Conservation (phyloP, 35 echinoderm and acorn worm genomes). For the Anneissia japonica region DNA sequence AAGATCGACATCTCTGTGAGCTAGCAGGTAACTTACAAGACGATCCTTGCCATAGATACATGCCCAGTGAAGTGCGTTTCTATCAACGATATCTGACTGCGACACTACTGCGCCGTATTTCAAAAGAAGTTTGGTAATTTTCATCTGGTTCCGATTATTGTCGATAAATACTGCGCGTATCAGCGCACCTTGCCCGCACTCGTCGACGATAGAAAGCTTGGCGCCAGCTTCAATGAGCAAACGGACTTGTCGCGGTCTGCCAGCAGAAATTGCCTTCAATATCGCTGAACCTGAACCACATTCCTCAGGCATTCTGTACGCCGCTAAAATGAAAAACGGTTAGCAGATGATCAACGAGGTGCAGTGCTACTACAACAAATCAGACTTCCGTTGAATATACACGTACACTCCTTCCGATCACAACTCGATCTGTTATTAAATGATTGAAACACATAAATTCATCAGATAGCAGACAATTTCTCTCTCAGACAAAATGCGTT, state of each 20-base stretch:
- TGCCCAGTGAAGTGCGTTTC: conserved; percentile 62
- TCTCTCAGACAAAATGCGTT: not conserved
- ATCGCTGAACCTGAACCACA: not conserved
- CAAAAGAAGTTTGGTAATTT: conserved; percentile 48
- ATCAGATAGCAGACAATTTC: too few species aligned
- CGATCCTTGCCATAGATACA: conserved; percentile 55
- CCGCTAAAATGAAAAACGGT: too few species aligned
- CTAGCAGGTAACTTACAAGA: conserved; percentile 24
- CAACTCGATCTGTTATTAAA: too few species aligned
- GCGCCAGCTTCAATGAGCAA: conserved; percentile 58
- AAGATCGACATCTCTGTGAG: conserved; percentile 43
- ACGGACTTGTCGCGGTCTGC: conserved; percentile 62
- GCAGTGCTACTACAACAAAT: too few species aligned
- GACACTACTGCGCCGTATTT: conserved; percentile 37
- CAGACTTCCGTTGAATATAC: too few species aligned
- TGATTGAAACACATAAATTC: too few species aligned
- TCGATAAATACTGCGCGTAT: conserved; percentile 73
- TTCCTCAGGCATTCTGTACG: conserved; percentile 4
- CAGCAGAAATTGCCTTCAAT: conserved; percentile 50
- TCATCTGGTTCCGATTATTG: conserved; percentile 42
- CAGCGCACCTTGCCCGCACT: conserved; percentile 57
- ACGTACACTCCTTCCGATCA: too few species aligned
- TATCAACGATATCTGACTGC: conserved; percentile 29
- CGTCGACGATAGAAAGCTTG: conserved; percentile 37
- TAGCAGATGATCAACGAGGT: too few species aligned